phyloP scores from a whole-genome alignment of 2,888 invertebrate genomes.

The Hylaea fasciaria region DNA sequence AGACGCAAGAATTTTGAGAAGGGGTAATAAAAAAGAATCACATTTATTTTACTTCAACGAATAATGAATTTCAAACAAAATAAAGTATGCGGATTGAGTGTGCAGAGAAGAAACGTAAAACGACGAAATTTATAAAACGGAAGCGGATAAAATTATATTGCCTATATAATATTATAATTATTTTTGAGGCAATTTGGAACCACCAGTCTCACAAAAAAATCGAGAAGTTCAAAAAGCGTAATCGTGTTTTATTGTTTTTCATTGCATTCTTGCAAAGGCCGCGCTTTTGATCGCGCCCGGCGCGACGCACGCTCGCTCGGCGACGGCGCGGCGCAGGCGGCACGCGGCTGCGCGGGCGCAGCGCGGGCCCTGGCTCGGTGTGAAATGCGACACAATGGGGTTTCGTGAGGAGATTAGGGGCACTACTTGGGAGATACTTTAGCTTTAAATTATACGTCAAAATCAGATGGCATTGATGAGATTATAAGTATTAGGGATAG shows the following conservation, averaged over 20 bases:
- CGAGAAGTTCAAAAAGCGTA: constrained; percentile 52
- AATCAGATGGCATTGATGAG: no score
- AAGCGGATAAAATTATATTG: constrained; percentile 23
- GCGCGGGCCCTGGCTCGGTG: constrained; percentile 60
- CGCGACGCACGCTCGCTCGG: no score
- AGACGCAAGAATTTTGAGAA: no score
- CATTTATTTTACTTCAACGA: no score
- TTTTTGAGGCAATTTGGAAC: constrained; percentile 15
- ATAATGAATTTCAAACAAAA: no score
- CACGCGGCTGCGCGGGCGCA: constrained; percentile 48
- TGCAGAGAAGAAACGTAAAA: constrained; percentile 6
- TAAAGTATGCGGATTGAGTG: no score
- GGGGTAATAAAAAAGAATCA: no score
- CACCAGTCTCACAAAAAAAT: constrained; percentile 7
- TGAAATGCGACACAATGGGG: constrained; percentile 72
- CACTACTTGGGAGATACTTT: constrained; percentile 17
- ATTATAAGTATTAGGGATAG: no score
- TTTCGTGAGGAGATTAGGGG: constrained; percentile 58
- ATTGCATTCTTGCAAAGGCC: constrained; percentile 22
- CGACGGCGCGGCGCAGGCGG: no score
- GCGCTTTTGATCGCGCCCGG: constrained; percentile 49
- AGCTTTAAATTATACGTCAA: no score
- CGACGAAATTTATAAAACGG: constrained; percentile 8
- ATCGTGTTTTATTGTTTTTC: constrained; percentile 56
- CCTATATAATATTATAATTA: no score